Evolutionary conservation across 1,140 invertebrate genomes (phyloP), one percentile per base, ranked within the genome.

Genomic region (Drosophila teissieri): DNA sequence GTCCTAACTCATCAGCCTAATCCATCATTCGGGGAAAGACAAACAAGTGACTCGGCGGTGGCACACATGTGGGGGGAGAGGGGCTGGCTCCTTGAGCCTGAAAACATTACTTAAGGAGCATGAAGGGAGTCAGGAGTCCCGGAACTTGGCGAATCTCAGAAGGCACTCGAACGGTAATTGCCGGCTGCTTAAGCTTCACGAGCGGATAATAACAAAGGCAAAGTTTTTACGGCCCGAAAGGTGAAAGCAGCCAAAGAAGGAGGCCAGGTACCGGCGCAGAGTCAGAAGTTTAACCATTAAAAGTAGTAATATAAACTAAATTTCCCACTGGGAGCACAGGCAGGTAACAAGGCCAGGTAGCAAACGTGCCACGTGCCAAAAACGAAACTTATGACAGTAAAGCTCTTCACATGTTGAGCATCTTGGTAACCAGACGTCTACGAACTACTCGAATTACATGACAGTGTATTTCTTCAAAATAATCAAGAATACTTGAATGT

Each of bases 241-340:
- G 22, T 2, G 12, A 6, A 34, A 27, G 42, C n/a, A 39, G 53
- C 22, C 11, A 8, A 19, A 10, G 51, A 39, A 17, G 12, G 42
- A 14, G 53, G 14, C 49, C 12, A 22, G 31, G 36, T 15, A 34
- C 17, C 27, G 31, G 31, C 69, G 27, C 60, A 57, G 61, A 45
- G 61, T 54, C 72, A 37, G 80, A 88, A 89, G 73, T 89, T 89
- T 84, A 78, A 78, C 84, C 84, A 90, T 90, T 90, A 90, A 90
- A 90, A 90, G 78, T 85, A 90, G 76, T 90, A 81, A 80, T 80
- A 75, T 91, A 97, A 93, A 98, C 97, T 48, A 99, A 99, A 94
- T 98, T 99, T 86, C 98, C 98, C 34, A 96, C 58, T 46, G 83
- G 79, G 80, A 89, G 37, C 7, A 17, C 58, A 45, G 31, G 15